phyloP scores from a whole-genome alignment of 2,797 vertebrate species.

The Hapalemur alaotrensis region DNA sequence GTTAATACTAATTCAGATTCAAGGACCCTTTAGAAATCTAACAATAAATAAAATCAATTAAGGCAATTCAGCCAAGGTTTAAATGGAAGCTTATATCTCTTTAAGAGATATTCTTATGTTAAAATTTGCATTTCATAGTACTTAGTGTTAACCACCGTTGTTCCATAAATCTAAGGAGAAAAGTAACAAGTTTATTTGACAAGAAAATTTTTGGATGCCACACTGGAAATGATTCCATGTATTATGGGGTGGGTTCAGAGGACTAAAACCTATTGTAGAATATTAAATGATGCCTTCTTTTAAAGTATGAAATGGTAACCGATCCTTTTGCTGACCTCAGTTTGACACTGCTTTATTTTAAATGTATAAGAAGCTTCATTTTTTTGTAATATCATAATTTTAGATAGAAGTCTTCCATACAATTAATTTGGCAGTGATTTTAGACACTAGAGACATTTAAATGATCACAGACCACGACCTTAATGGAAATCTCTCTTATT shows the following conservation, averaged over 20 bases:
- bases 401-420: not conserved
- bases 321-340: not conserved
- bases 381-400: slow-evolving; percentile 20
- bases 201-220: not conserved
- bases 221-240: not conserved
- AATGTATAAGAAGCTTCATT: slow-evolving; percentile 6
- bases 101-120: slow-evolving; percentile 27
- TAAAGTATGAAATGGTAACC: not conserved
- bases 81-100: slow-evolving; percentile 25
- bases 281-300: slow-evolving; percentile 19
- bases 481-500: not conserved
- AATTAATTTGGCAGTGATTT: slow-evolving; percentile 32
- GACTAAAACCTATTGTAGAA: not conserved
- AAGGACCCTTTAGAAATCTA: not conserved
- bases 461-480: not conserved
- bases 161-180: slow-evolving; percentile 53
- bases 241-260: not conserved
- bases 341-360: slow-evolving; percentile 22
- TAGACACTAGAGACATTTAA: slow-evolving; percentile 1
- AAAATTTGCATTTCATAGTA: not conserved
- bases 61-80: not conserved
- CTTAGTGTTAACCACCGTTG: not conserved
- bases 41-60: slow-evolving; percentile 29
- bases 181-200: slow-evolving; percentile 36
- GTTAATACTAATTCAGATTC: not conserved